Percentiles rank a stretch among this genome's conserved stretches.
Evolutionary conservation across 2,888 invertebrate genomes (phyloP).

Genomic region (Napeogenes inachia): DNA sequence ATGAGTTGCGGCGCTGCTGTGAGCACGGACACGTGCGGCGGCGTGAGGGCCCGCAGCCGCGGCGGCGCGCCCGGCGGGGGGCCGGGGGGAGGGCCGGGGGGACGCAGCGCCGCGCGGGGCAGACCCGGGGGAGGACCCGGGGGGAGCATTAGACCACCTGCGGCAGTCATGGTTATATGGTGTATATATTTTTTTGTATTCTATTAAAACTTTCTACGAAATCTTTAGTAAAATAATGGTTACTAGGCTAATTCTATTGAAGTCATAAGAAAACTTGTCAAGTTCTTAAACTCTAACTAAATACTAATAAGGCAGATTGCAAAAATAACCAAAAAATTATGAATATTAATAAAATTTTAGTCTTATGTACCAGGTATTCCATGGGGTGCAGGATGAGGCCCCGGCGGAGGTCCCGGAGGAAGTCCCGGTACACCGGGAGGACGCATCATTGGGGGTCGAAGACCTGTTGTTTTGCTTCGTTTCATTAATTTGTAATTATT

Average conservation of each 20-base stretch:
- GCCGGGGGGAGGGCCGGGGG: slow-evolving; percentile 81
- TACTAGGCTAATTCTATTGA: too few species aligned
- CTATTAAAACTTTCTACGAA: too few species aligned
- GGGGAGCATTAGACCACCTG: slow-evolving; percentile 31
- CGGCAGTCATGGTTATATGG: neutral
- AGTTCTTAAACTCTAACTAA: neutral
- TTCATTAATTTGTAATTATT: neutral
- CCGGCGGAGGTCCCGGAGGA: slow-evolving; percentile 79
- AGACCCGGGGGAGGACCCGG: slow-evolving; percentile 57
- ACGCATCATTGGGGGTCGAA: slow-evolving; percentile 58
- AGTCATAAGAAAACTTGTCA: too few species aligned
- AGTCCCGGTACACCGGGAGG: slow-evolving; percentile 33
- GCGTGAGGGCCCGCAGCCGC: slow-evolving; percentile 78
- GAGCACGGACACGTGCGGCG: slow-evolving; percentile 82
- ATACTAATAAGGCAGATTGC: neutral
- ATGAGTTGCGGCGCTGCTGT: slow-evolving; percentile 90
- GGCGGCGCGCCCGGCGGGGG: slow-evolving; percentile 80
- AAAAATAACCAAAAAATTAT: neutral
- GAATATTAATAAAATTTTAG: too few species aligned
- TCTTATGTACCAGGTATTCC: slow-evolving; percentile 13
- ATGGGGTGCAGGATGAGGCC: slow-evolving; percentile 79
- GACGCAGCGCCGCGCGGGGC: slow-evolving; percentile 61
- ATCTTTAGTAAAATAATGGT: too few species aligned
- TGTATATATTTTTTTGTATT: too few species aligned
- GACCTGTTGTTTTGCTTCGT: slow-evolving; percentile 36